Evolutionary conservation across 2,888 invertebrate species (phyloP), one percentile per base, ranked within the genome.

Genomic region (Lumbricus terrestris): DNA sequence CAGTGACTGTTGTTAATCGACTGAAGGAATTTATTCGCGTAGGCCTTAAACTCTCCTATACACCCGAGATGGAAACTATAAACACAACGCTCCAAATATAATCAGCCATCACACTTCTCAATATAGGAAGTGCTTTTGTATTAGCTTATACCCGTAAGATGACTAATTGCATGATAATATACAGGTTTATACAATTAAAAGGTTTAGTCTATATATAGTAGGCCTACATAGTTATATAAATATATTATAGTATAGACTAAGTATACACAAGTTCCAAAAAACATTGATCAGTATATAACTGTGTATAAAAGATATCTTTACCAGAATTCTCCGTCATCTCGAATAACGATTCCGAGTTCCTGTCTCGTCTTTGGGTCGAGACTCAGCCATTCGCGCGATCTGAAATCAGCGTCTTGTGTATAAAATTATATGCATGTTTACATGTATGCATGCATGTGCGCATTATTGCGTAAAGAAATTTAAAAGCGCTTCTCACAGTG

Each of bases 261-360:
- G 47, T 47, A 29, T 29, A 47, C 20, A 20, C 18, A 20, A 16
- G 15, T 16, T 15, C 18, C 16, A 16, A 4, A 16, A 47, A 47
- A 47, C 20, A 47, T 16, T 20, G 40, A 40, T 40, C 15, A 11
- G 6, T 11, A 40, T 6, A 40, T 40, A 40, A 11, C 15, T 40
- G 15, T 47, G 20, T n/a, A n/a, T n/a, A n/a, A n/a, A n/a, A n/a
- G n/a, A n/a, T n/a, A 47, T 47, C 18, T 11, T 92, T 91, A 95
- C 99, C 99, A 99, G 95, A 99, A 99, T 95, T 99, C 99, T 0
- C 99, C 99, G 93, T 99, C 99, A 11, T 97, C 96, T 93, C 97
- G 97, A 92, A 98, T 98, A 0, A 96, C 97, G 88, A 99, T 95
- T 0, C 98, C 98, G 91, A 99, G 95, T 91, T 97, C 97, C 92